phyloP scores from a whole-genome alignment of 2,797 vertebrate species.

The Threskiornis aethiopicus region DNA sequence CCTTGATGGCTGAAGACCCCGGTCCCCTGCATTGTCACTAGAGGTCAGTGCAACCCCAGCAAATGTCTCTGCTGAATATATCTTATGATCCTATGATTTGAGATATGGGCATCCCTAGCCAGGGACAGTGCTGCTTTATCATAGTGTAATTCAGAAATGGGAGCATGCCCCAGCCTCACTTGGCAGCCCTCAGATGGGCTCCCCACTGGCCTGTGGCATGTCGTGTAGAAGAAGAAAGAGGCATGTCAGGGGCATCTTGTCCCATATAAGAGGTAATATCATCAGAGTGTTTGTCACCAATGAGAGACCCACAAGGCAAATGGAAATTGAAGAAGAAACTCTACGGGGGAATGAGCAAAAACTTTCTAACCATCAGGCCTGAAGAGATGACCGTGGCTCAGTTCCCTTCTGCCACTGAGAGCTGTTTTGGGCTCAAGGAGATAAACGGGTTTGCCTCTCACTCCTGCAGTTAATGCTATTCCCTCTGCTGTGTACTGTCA shows the following conservation, averaged over 20 bases:
- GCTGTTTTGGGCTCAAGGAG: background rate
- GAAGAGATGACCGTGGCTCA: background rate
- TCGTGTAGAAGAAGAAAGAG: background rate
- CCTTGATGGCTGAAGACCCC: background rate
- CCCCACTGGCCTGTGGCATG: background rate
- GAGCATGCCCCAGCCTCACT: background rate
- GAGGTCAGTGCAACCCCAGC: slow-evolving; percentile 73
- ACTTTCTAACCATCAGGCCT: background rate
- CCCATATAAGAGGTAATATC: background rate
- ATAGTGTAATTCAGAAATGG: background rate
- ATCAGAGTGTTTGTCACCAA: rapidly evolving
- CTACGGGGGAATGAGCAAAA: background rate
- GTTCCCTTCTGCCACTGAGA: background rate
- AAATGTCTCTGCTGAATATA: background rate
- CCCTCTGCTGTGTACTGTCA: background rate
- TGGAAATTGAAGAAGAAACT: background rate
- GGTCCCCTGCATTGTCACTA: slow-evolving; percentile 66
- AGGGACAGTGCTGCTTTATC: background rate
- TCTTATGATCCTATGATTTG: background rate
- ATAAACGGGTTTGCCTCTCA: background rate
- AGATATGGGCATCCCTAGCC: too few relatives aligned
- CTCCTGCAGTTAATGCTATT: background rate
- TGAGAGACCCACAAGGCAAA: background rate
- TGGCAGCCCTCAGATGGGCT: background rate
- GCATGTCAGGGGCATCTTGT: background rate